Evolutionary conservation across 2,113 vertebrate genomes (phyloP).

Genomic region (Misgurnus anguillicaudatus): DNA sequence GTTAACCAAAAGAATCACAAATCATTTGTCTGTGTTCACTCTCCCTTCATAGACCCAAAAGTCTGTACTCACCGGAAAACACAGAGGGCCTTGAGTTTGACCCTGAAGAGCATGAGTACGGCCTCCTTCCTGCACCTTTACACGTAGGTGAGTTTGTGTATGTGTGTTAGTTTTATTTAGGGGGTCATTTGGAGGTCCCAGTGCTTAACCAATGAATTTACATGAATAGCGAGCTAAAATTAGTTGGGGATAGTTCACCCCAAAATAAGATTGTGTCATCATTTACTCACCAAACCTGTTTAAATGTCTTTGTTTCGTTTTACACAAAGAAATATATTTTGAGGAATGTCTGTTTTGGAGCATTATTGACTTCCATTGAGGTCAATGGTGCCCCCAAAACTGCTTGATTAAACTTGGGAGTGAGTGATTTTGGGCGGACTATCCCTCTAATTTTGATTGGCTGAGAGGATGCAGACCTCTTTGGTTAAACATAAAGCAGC

Average conservation of each 20-base stretch:
- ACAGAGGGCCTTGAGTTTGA: constrained; percentile 86
- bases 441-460: neutral
- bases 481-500: no score
- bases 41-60: neutral
- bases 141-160: constrained; percentile 87
- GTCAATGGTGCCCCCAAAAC: no score
- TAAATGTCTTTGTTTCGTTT: no score
- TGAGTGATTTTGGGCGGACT: no score
- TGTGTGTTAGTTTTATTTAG: constrained; percentile 1
- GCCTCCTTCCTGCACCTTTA: constrained; percentile 91
- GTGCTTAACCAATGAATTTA: neutral
- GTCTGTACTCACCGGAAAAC: constrained; percentile 61
- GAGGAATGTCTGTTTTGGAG: no score
- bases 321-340: no score
- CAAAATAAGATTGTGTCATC: no score
- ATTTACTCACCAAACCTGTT: no score
- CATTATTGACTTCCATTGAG: no score
- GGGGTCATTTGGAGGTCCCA: constrained; percentile 4
- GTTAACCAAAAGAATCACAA: neutral
- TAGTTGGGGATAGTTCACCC: no score
- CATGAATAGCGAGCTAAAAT: neutral
- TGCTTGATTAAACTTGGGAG: no score
- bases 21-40: constrained; percentile 1
- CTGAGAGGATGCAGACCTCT: neutral
- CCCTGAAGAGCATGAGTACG: constrained; percentile 85